Conservation (phyloP, 2,113 vertebrate genomes). For the Lepidiolamprologus cunningtoni region DNA sequence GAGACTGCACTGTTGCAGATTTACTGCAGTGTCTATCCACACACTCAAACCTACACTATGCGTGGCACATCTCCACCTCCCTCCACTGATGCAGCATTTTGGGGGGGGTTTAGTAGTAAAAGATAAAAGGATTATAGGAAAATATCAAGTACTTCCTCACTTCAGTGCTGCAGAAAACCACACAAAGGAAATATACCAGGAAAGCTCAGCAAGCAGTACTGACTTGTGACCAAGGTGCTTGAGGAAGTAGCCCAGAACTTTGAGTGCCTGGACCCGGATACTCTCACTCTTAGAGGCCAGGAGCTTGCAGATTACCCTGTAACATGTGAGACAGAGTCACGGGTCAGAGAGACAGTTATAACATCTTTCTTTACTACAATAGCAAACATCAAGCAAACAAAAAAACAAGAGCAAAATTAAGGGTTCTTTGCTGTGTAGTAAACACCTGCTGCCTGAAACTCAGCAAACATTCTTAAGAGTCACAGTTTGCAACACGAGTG, state of each 20-base stretch:
- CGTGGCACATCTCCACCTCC: neutral
- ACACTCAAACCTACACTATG: neutral
- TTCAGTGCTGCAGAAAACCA: neutral
- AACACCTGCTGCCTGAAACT: neutral
- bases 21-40: neutral
- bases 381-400: neutral
- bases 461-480: neutral
- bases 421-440: neutral
- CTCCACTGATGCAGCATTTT: neutral
- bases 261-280: slow-evolving; percentile 96
- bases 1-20: neutral
- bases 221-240: slow-evolving; percentile 99
- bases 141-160: neutral
- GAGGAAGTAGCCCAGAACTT: slow-evolving; percentile 97
- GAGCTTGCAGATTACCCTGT: slow-evolving; percentile 96
- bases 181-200: neutral
- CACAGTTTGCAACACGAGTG: neutral
- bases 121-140: neutral
- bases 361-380: neutral
- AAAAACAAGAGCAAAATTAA: neutral
- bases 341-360: neutral
- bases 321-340: slow-evolving; percentile 4
- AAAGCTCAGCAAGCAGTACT: slow-evolving; percentile 52
- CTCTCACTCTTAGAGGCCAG: slow-evolving; percentile 98
- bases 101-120: neutral